phyloP scores from a whole-genome alignment of 2,113 vertebrate genomes.

The Hepsetus odoe region DNA sequence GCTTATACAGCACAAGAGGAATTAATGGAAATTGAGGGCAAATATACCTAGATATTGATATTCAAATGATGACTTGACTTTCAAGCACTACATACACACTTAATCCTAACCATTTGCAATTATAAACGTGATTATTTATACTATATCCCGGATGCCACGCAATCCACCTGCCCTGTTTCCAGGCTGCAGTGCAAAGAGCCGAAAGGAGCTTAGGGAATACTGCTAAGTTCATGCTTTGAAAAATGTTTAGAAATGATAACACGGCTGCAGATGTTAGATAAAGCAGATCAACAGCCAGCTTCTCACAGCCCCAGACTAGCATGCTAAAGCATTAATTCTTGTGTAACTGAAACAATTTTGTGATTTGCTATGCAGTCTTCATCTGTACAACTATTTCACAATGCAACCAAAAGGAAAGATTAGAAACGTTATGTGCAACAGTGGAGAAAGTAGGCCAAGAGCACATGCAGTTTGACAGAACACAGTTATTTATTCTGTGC shows the following conservation, averaged over 20 bases:
- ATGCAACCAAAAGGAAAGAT: background rate
- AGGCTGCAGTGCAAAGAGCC: constrained; percentile 3
- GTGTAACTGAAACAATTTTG: background rate
- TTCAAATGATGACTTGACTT: constrained; percentile 15
- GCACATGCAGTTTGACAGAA: constrained; percentile 1
- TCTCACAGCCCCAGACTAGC: background rate
- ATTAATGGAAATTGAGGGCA: background rate
- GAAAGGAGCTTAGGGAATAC: constrained; percentile 12
- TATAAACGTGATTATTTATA: background rate
- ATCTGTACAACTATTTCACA: constrained; percentile 5
- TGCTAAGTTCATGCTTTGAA: constrained; percentile 30
- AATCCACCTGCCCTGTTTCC: constrained; percentile 7
- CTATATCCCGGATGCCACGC: background rate
- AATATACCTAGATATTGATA: constrained; percentile 31
- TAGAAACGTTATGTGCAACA: background rate
- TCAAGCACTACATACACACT: background rate
- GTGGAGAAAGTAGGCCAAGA: background rate
- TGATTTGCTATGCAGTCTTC: background rate
- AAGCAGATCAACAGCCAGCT: constrained; percentile 1
- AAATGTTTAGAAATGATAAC: constrained; percentile 8
- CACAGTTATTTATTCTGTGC: constrained; percentile 1
- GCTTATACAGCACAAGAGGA: background rate
- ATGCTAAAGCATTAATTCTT: constrained; percentile 22
- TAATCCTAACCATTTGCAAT: constrained; percentile 4
- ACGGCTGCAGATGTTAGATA: constrained; percentile 28